Conservation (phyloP, 2,797 vertebrate genomes). For the Microchirus variegatus region DNA sequence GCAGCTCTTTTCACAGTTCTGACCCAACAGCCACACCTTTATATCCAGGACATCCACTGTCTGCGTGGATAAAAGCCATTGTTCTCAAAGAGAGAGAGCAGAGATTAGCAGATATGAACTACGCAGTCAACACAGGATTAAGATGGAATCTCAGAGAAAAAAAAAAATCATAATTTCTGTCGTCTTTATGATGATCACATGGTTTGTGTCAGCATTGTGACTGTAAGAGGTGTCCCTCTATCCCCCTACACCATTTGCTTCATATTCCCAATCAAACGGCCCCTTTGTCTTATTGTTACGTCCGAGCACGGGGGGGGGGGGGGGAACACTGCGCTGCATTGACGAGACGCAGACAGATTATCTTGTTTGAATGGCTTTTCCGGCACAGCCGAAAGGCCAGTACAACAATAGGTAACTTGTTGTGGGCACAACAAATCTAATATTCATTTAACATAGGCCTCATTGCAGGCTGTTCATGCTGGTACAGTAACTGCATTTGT, state of each 20-base stretch:
- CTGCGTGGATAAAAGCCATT: conserved; percentile 71
- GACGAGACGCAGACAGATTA: conserved; percentile 82
- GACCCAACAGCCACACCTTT: conserved; percentile 67
- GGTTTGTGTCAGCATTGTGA: conserved; percentile 30
- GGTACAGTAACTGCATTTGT: conserved; percentile 75
- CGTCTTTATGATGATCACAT: conserved; percentile 21
- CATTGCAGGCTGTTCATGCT: conserved; percentile 62
- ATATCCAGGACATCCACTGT: conserved; percentile 51
- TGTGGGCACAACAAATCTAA: conserved; percentile 80
- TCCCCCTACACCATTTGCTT: conserved; percentile 68
- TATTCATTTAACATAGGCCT: conserved; percentile 76
- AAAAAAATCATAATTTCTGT: not conserved
- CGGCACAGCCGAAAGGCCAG: conserved; percentile 72
- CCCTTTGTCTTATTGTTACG: conserved; percentile 76
- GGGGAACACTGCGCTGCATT: conserved; percentile 68
- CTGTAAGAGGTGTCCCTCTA: conserved; percentile 65
- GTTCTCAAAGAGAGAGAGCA: conserved; percentile 38
- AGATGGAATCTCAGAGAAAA: not conserved
- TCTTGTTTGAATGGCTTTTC: conserved; percentile 82
- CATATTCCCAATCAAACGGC: conserved; percentile 76
- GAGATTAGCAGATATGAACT: not conserved
- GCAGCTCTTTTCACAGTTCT: conserved; percentile 62
- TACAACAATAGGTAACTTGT: conserved; percentile 85
- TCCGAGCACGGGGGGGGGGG: conserved; percentile 52
- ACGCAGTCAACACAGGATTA: not conserved